phyloP scores from a whole-genome alignment of 2,888 invertebrate genomes.

The Chrysodeixis includens region DNA sequence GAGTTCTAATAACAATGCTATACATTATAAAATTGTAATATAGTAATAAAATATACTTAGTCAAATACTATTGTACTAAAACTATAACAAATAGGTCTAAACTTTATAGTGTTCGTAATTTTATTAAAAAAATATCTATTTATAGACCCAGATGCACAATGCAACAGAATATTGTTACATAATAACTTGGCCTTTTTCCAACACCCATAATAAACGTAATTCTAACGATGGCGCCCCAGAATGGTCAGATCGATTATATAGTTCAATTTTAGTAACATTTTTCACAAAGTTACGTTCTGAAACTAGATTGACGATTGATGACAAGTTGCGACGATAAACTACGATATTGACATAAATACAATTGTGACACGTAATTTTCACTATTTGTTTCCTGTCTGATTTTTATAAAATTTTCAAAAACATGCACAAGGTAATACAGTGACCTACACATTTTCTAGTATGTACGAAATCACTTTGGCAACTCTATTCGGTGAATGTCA shows the following conservation, averaged over 20 bases:
- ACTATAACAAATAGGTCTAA: too few species aligned
- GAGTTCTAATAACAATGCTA: too few species aligned
- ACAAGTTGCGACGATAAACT: neutral
- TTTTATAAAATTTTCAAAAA: neutral
- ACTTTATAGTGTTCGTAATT: too few species aligned
- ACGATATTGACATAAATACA: neutral
- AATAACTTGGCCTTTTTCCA: neutral
- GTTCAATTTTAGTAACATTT: too few species aligned
- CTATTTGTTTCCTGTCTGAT: neutral
- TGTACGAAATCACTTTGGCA: constrained; percentile 20
- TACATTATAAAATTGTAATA: too few species aligned
- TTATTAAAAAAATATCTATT: too few species aligned
- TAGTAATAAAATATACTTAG: too few species aligned
- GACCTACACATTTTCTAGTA: neutral
- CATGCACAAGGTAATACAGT: neutral
- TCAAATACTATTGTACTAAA: too few species aligned
- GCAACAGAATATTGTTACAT: neutral
- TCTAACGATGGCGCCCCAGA: neutral
- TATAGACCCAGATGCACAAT: too few species aligned
- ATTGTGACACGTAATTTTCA: too few species aligned
- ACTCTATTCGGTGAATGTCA: constrained; percentile 27
- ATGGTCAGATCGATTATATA: too few species aligned
- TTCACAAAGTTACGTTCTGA: too few species aligned
- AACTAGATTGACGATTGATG: neutral
- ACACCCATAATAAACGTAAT: neutral